Percentiles rank a stretch among this genome's conserved stretches.
Evolutionary conservation across 1,140 invertebrate species (phyloP).

Genomic region (Hormaphis cornu): DNA sequence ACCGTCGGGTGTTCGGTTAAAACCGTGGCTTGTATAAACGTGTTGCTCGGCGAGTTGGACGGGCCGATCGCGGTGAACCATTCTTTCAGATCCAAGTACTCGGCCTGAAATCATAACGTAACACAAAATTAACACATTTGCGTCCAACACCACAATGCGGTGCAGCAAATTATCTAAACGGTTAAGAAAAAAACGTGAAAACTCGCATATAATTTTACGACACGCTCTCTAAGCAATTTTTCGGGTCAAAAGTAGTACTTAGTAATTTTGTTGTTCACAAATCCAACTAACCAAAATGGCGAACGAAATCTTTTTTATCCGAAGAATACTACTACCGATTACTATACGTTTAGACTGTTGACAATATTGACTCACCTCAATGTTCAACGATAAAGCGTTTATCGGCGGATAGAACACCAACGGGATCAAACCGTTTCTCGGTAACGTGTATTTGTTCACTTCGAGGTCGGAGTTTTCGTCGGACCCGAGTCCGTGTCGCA

Average conservation of each 20-base stretch:
- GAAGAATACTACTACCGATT: not conserved
- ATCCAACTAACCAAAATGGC: not conserved
- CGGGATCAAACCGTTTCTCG: conserved; percentile 58
- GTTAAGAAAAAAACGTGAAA: no score
- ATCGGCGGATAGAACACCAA: conserved; percentile 59
- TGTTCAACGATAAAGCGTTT: conserved; percentile 49
- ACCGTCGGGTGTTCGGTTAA: conserved; percentile 58
- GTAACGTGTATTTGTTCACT: conserved; percentile 50
- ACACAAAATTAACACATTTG: no score
- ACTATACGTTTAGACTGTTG: not conserved
- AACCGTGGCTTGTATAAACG: conserved; percentile 63
- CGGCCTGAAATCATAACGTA: conserved; percentile 46
- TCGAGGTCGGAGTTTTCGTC: conserved; percentile 56
- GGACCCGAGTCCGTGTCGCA: conserved; percentile 59
- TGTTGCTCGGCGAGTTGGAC: conserved; percentile 60
- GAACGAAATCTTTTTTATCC: not conserved
- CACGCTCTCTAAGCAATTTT: no score
- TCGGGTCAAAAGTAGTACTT: no score
- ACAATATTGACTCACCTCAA: conserved; percentile 51
- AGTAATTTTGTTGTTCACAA: no score
- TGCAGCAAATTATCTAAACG: no score
- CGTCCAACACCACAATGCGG: no score
- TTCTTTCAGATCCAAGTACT: conserved; percentile 62
- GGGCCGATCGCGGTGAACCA: conserved; percentile 68
- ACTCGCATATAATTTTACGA: no score